Conservation (phyloP, 2,888 invertebrate genomes). For the Apodemia zela region DNA sequence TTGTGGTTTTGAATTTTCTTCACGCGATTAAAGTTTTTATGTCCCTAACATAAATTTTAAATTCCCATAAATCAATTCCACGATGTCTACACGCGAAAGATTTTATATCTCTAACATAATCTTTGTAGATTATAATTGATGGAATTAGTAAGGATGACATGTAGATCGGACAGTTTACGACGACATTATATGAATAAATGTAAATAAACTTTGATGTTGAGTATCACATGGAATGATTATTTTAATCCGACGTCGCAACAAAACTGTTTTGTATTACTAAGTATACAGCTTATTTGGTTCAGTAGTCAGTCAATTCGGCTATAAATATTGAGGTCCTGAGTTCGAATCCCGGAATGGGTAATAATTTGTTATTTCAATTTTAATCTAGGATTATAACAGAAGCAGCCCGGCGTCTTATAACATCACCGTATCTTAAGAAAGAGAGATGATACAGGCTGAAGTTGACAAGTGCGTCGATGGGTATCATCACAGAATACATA, state of each 20-base stretch:
- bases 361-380: too few relatives aligned
- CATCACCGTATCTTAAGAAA: too few relatives aligned
- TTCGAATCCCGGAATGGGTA: too few relatives aligned
- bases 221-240: neutral
- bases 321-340: too few relatives aligned
- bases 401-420: too few relatives aligned
- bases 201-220: constrained; percentile 2
- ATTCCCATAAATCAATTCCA: constrained; percentile 9
- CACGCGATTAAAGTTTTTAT: constrained; percentile 14
- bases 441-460: too few relatives aligned
- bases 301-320: too few relatives aligned
- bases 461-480: too few relatives aligned
- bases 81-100: constrained; percentile 16
- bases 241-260: neutral
- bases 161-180: constrained; percentile 19
- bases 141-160: constrained; percentile 30
- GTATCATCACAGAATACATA: too few relatives aligned
- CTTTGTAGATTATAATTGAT: constrained; percentile 29
- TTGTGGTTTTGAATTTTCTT: neutral
- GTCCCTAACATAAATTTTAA: neutral
- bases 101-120: constrained; percentile 23
- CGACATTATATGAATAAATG: constrained; percentile 1
- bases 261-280: neutral
- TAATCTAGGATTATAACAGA: too few relatives aligned
- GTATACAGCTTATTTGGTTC: neutral